Evolutionary conservation across 1,140 invertebrate genomes (phyloP).

Genomic region (Calycopis cecrops): DNA sequence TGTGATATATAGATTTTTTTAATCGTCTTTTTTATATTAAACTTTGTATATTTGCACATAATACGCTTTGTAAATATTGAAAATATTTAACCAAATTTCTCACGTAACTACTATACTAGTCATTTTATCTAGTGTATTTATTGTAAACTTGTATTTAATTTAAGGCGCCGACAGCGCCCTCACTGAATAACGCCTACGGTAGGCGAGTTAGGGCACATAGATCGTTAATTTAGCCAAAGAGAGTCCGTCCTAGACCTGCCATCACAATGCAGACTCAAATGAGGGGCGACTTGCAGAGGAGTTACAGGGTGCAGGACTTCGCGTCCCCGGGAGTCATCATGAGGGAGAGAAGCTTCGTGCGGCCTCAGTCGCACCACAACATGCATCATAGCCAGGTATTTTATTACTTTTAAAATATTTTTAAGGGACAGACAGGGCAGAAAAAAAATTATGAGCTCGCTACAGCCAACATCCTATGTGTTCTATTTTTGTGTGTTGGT

Average conservation of each 20-base stretch:
- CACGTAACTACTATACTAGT: conserved; percentile 9
- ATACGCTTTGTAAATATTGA: conserved; percentile 30
- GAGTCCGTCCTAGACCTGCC: conserved; percentile 19
- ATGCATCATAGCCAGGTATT: conserved; percentile 72
- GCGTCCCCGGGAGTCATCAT: conserved; percentile 74
- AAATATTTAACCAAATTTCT: conserved; percentile 12
- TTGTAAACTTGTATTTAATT: conserved; percentile 41
- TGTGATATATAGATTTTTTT: conserved; percentile 45
- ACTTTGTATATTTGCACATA: conserved; percentile 24
- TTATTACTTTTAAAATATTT: no score
- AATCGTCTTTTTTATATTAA: conserved; percentile 25
- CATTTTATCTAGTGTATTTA: conserved; percentile 22
- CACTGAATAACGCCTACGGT: not conserved
- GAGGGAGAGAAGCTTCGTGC: conserved; percentile 77
- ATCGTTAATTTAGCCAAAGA: conserved; percentile 17
- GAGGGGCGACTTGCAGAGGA: conserved; percentile 65
- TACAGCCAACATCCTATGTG: no score
- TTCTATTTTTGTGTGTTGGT: no score
- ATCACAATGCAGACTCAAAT: conserved; percentile 65
- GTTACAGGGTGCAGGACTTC: conserved; percentile 72
- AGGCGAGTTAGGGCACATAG: conserved; percentile 19
- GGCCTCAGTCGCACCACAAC: conserved; percentile 76
- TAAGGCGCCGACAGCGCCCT: no score
- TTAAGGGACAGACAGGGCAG: no score
- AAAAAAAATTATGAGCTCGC: no score